Evolutionary conservation across 2,113 vertebrate species (phyloP).

Genomic region (Lophochroa leadbeateri): DNA sequence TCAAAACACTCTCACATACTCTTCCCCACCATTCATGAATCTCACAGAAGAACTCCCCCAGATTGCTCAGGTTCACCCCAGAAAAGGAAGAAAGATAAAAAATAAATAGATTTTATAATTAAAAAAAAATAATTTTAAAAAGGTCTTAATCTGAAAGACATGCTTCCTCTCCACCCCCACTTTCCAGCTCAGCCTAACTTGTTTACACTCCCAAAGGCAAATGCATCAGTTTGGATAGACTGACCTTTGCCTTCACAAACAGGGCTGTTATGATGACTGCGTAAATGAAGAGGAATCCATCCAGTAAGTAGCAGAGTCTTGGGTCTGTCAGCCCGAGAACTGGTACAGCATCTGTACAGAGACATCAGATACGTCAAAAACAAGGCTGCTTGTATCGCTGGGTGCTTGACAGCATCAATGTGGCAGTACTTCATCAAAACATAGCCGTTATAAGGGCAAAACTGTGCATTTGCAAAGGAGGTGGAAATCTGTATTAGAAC

Average conservation of each 20-base stretch:
- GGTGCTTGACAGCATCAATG: background rate
- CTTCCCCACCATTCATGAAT: background rate
- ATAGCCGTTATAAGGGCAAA: background rate
- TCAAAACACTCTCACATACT: background rate
- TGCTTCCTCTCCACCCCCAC: background rate
- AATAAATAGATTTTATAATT: too few species aligned
- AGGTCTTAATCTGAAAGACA: background rate
- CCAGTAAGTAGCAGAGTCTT: slow-evolving; percentile 85
- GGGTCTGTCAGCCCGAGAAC: slow-evolving; percentile 80
- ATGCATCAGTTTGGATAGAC: background rate
- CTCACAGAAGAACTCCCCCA: background rate
- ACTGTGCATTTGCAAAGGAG: background rate
- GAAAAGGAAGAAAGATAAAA: background rate
- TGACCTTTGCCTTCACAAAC: slow-evolving; percentile 86
- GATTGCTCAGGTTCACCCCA: background rate
- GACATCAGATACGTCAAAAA: background rate
- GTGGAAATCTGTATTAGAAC: background rate
- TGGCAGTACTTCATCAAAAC: background rate
- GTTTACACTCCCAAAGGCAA: background rate
- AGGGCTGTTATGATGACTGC: slow-evolving; percentile 85
- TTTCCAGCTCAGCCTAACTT: background rate
- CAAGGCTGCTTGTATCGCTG: background rate
- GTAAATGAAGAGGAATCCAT: slow-evolving; percentile 87
- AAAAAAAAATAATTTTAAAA: background rate
- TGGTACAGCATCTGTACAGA: slow-evolving; percentile 28